Evolutionary conservation across 2,113 vertebrate species (phyloP), one percentile per base, ranked within the genome.

Genomic region (Chlorodrepanis virens): DNA sequence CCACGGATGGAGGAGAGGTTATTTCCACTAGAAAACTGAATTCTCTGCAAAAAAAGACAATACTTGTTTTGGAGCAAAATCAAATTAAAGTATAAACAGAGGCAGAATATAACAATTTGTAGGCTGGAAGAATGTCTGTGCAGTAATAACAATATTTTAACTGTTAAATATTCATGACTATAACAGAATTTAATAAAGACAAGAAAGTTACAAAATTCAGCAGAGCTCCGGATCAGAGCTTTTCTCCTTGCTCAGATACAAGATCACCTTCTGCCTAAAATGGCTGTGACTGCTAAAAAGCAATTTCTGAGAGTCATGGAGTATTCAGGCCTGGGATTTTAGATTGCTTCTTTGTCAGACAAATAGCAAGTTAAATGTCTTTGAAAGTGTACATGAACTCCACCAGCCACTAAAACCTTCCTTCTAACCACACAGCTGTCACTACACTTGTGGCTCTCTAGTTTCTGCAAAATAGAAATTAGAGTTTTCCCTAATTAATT

Each of bases 101-200:
- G 39, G 44, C 52, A 87, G 60, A 83, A 72, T 83, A 61, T 23
- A 91, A 44, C 27, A 71, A 49, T 35, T 61, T 87, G 35, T 70
- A 78, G 54, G 39, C 59, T 71, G 52, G 57, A 80, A 60, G 35
- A 81, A 60, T 71, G 9, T 77, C 90, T 90, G 24, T 94, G 52
- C 56, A 42, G 33, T 68, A 90, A 81, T 53, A 86, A 64, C 39
- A 90, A 70, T 61, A 84, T 75, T 80, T 77, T 63, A 87, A 42
- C 75, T 83, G 39, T 68, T 92, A 92, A 80, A 45, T 94, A 93
- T 92, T 94, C 22, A 64, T 93, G n/a, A 90, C 64, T 64, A 42
- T n/a, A 64, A 44, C 44, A 68, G 47, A 88, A 93, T 88, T 83
- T 83, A 72, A 80, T 90, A 79, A 90, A 86, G 72, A 63, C 31